Evolutionary conservation across 2,113 vertebrate genomes (phyloP), one percentile per base, ranked within the genome.

Genomic region (Ctenomys sociabilis): DNA sequence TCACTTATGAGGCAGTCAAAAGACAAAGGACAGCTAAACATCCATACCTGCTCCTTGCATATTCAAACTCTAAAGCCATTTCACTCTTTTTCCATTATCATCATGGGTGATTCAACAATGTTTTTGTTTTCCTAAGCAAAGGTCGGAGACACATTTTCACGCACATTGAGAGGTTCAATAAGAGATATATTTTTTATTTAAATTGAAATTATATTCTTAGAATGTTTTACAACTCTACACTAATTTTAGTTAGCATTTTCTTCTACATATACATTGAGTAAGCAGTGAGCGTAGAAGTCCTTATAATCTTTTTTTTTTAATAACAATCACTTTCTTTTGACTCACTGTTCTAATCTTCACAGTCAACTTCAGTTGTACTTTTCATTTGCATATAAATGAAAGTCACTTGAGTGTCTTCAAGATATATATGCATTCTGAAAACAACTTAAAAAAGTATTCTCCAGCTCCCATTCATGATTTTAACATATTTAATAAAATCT

Each of bases 401-500:
- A 26, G 72, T 22, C 26, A 43, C 43, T 13, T 43, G 43, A 6
- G 24, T 75, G 37, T 75, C 43, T 75, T 43, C 24, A 43, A 75
- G 40, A 54, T 52, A 52, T 32, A 35, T 52, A 21, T 52, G 30
- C 19, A 52, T 52, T 52, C 30, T 70, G 35, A 89, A 89, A 5
- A 52, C 9, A 95, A 66, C 75, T 75, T 92, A 75, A 9, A 35
- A 93, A 94, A 91, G 43, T 70, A 19, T 85, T 97, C 93, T 95
- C 86, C 96, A 90, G 83, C 70, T 97, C 96, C 95, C 97, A 96
- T 43, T 96, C 94, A 95, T 89, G 82, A 97, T 94, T 98, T 96
- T 90, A 97, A 88, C 92, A 96, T 98, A 96, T 97, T 98, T 97
- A 98, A 97, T 95, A 97, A 97, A 98, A 97, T 97, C 95, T 98